Conservation (phyloP, 2,113 vertebrate species). For the Coptodon rendalli region DNA sequence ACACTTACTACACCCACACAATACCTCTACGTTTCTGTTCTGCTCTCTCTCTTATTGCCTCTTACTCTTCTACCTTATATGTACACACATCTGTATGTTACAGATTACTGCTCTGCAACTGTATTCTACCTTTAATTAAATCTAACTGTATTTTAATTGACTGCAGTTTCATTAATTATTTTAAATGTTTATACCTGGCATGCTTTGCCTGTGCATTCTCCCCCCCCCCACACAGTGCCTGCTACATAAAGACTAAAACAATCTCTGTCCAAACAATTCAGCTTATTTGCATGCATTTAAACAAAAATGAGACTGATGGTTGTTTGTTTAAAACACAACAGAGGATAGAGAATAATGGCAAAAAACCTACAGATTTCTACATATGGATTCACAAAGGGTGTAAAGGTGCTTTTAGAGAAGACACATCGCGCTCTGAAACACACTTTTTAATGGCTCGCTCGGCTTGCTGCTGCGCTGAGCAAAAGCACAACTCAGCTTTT, state of each 20-base stretch:
- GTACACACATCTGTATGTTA: not conserved
- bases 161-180: not conserved
- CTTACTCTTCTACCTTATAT: not conserved
- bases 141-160: not conserved
- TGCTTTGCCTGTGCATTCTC: not conserved
- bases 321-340: not conserved
- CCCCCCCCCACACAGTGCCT: not conserved
- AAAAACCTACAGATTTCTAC: not conserved
- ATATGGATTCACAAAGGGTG: not conserved
- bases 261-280: not conserved
- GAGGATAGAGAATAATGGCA: not conserved
- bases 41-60: not conserved
- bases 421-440: not conserved
- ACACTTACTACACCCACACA: slow-evolving; percentile 17
- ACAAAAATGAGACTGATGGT: not conserved
- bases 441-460: not conserved
- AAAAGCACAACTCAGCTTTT: not conserved
- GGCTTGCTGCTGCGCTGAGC: not conserved
- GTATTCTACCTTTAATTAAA: not conserved
- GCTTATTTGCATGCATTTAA: not conserved
- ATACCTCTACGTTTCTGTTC: not conserved
- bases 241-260: not conserved
- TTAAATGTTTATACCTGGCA: not conserved
- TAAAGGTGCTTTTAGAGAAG: not conserved
- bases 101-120: not conserved